Evolutionary conservation across 1,140 invertebrate genomes (phyloP), one percentile per base, ranked within the genome.

Genomic region (Atta cephalotes): DNA sequence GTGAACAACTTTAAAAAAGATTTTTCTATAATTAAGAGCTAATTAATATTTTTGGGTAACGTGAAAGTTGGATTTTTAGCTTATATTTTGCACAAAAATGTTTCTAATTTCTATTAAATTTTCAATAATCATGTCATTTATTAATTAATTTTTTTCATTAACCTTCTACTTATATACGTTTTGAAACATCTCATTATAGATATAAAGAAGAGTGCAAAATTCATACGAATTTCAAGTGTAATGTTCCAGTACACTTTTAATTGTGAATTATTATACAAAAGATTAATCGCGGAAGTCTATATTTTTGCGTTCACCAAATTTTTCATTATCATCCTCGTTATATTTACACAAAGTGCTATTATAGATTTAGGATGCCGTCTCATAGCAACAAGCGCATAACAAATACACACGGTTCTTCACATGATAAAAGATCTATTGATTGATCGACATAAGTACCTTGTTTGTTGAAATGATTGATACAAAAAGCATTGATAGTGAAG

Each of bases 371-470:
- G 14, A 5, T 62, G 18, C 25, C 53, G 89, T 87, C 56, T 78
- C 89, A 72, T 90, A 60, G 87, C 85, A 89, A 90, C 88, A 58
- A 12, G 0, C 31, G 28, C 63, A 62, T 63, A 89, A 88, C 78
- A 90, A 58, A 63, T n/a, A 12, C 25, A 12, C 45, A 53, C 72
- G 12, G n/a, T 25, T 56, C 6, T 53, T 58, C 18, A 18, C 28
- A 2, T 10, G 18, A 21, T 49, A 60, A 28, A 82, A 89, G 63
- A 86, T 18, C 49, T 65, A 89, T 89, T 58, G 87, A 90, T 90
- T 81, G 3, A 51, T 78, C 66, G 28, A 89, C 76, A 77, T 63
- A 68, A 76, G 68, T 70, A 56, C 49, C 35, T 56, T 56, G 25
- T 65, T 85, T 72, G 51, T 71, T 25, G 21, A 81, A 88, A 35